Evolutionary conservation across 2,113 vertebrate species (phyloP).

Genomic region (Percopsis transmontana): DNA sequence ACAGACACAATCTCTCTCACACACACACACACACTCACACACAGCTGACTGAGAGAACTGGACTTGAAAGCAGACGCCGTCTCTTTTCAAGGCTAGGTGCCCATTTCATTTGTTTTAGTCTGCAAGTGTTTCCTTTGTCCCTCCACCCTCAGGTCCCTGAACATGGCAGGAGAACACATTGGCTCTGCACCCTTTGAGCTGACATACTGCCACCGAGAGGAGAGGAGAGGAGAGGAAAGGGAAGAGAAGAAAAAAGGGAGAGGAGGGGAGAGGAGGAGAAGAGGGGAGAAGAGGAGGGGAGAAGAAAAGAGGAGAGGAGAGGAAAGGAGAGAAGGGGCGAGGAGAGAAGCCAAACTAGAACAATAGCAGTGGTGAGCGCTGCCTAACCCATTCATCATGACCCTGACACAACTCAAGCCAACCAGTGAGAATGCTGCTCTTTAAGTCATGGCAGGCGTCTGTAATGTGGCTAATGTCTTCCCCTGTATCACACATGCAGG

Average conservation of each 20-base stretch:
- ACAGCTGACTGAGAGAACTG: background rate
- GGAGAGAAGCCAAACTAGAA: conserved; percentile 3
- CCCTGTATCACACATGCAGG: conserved; percentile 10
- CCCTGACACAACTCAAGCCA: conserved; percentile 14
- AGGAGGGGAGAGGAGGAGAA: background rate
- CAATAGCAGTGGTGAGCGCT: conserved; percentile 21
- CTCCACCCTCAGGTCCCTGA: conserved; percentile 24
- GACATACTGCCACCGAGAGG: conserved; percentile 26
- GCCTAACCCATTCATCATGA: conserved; percentile 8
- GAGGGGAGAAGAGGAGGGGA: conserved; percentile 9
- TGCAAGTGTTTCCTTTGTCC: background rate
- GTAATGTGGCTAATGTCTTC: conserved; percentile 24
- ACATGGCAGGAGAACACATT: conserved; percentile 14
- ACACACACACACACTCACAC: conserved; percentile 12
- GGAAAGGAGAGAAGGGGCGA: conserved; percentile 12
- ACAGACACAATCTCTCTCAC: conserved; percentile 10
- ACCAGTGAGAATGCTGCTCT: conserved; percentile 17
- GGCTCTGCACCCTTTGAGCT: conserved; percentile 3
- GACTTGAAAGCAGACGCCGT: too few species aligned
- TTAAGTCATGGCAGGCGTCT: conserved; percentile 20
- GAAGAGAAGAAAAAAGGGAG: background rate
- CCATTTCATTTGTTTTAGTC: conserved; percentile 8
- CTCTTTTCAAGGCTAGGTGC: conserved; percentile 8
- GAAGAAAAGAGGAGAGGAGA: conserved; percentile 7
- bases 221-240: conserved; percentile 6